A percentile compares a stretch with the other conserved stretches of the same genome.
These are phyloP conservation scores for Nesogale talazaci DNA, from an alignment of 2,113 vertebrate species.

Conservation along the genomic window DNA sequence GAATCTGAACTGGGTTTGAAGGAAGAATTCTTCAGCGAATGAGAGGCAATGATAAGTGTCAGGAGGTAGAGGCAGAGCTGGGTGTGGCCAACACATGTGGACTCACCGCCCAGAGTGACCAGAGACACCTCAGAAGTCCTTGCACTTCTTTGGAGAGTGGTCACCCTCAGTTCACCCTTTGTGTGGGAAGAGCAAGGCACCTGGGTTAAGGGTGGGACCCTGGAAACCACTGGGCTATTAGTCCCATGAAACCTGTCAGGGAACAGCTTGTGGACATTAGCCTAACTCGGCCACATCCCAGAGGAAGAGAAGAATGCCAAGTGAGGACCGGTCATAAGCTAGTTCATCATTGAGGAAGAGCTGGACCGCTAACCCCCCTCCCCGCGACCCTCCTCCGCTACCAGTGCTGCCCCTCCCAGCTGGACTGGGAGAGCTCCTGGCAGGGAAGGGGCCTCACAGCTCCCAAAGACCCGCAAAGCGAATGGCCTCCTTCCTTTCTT, in stretches of 20 bases:
- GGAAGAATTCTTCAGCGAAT: neutral
- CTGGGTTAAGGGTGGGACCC: neutral
- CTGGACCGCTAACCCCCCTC: no score
- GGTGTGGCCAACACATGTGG: neutral
- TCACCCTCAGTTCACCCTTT: neutral
- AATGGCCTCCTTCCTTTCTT: neutral
- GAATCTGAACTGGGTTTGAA: constrained; percentile 1
- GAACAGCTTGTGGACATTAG: neutral
- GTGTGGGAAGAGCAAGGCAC: accelerated
- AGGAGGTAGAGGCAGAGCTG: neutral
- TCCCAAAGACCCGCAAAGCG: neutral
- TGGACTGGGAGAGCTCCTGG: neutral
- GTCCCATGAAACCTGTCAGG: neutral
- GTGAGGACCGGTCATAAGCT: neutral
- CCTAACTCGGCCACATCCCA: neutral
- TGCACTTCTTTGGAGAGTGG: neutral
- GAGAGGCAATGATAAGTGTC: neutral
- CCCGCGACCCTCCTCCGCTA: no score
- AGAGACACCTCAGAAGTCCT: no score
- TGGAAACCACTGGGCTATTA: neutral
- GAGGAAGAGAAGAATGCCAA: neutral
- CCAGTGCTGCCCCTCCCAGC: neutral
- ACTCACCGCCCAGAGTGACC: neutral
- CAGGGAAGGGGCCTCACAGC: neutral
- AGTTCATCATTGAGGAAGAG: neutral